These are phyloP conservation scores for Scolopax rusticola DNA, from an alignment of 2,797 vertebrate species.

Conservation along the genomic window DNA sequence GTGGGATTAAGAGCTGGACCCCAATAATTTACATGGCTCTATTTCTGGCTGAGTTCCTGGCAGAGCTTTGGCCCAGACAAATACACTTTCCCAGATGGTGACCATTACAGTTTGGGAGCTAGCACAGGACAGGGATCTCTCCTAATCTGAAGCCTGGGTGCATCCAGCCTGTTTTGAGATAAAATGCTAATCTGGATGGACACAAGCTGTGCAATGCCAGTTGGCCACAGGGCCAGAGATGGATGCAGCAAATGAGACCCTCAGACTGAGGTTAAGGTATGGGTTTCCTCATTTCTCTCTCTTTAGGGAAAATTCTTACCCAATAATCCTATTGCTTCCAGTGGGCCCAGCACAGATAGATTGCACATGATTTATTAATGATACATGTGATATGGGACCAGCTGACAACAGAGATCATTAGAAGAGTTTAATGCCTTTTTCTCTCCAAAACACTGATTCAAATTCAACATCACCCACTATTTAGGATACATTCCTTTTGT, in stretches of 20 bases:
- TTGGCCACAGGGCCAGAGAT: neutral
- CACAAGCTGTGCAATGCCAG: neutral
- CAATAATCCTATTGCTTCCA: neutral
- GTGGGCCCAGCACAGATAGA: neutral
- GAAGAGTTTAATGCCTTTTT: neutral
- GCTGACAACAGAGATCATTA: neutral
- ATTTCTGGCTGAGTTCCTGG: neutral
- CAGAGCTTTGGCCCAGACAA: neutral
- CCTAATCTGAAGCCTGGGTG: neutral
- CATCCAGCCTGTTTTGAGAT: neutral
- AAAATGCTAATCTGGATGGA: neutral
- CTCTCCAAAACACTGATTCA: neutral
- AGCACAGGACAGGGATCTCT: neutral
- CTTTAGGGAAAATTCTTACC: neutral
- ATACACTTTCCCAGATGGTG: neutral
- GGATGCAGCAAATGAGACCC: neutral
- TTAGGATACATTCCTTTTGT: neutral
- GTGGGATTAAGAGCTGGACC: neutral
- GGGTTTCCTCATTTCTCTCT: neutral
- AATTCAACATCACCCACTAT: neutral
- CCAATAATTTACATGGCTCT: neutral
- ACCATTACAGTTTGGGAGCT: neutral
- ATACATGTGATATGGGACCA: neutral
- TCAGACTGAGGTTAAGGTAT: neutral
- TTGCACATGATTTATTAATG: neutral